Evolutionary conservation across 1,140 invertebrate genomes (phyloP), one percentile per base, ranked within the genome.

Genomic region (Vanessa atalanta): DNA sequence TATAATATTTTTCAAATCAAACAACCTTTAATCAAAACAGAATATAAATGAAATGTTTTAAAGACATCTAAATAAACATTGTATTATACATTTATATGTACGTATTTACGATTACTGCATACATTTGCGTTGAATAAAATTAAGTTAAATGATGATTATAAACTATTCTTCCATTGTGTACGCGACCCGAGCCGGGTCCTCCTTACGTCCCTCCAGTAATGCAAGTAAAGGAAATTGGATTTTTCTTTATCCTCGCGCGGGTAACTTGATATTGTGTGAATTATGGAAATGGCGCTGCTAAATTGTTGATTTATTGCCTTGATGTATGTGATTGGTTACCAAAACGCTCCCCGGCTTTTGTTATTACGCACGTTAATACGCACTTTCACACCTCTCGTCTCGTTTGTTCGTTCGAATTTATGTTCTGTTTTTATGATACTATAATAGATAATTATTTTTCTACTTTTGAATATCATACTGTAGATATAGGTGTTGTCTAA

Each of bases 211-310:
- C 86, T 83, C 75, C 80, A 65, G 78, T 85, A 85, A 84, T 86
- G 83, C 83, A 87, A 83, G 78, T 79, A 73, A 75, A 81, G 85
- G 86, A 87, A 89, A 89, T 88, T 89, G 86, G 85, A 85, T 88
- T 89, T 89, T 88, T 89, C 86, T 87, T 88, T 89, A 87, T 88
- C 81, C 82, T 71, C 81, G 75, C 82, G 71, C 81, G 75, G 80
- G 88, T 88, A 90, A 92, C 83, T 90, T 89, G 88, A 90, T 92
- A 89, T 87, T 87, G 86, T 87, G 88, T 90, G 90, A 89, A 90
- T 92, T 90, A 90, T 92, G 88, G 81, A 89, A 90, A 92, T 90
- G 89, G 87, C 81, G 76, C 65, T 69, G 85, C 84, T 89, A 88
- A 90, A 90, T 88, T 89, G 86, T 88, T 91, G 88, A 92, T 92